A percentile compares a stretch with the other conserved stretches of the same genome.
phyloP scores from a whole-genome alignment of 1,140 invertebrate genomes.

The Notospermus geniculatus region DNA sequence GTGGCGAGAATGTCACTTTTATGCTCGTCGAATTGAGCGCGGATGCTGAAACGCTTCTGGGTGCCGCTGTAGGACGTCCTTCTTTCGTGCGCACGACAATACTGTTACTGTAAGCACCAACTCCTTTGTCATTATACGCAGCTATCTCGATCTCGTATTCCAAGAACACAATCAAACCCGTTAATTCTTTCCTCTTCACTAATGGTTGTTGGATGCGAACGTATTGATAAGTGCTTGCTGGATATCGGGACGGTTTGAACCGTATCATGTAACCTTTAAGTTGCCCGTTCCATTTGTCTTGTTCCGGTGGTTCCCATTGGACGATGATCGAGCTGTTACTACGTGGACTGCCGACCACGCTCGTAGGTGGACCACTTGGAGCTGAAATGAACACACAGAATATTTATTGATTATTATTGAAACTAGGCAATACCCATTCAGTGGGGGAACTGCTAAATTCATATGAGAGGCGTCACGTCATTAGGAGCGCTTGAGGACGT shows the following conservation, averaged over 20 bases:
- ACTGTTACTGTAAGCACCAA: constrained; percentile 83
- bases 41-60: constrained; percentile 74
- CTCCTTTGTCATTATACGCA: constrained; percentile 94
- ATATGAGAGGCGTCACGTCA: too few relatives aligned
- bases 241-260: constrained; percentile 87
- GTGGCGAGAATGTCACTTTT: constrained; percentile 59
- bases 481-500: too few relatives aligned
- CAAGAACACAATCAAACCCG: constrained; percentile 55
- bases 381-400: constrained; percentile 26
- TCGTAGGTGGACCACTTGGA: constrained; percentile 44
- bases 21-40: constrained; percentile 80
- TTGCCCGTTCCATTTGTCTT: constrained; percentile 91
- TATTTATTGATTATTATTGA: too few relatives aligned
- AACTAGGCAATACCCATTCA: too few relatives aligned
- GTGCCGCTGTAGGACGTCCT: constrained; percentile 88
- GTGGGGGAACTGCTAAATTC: too few relatives aligned
- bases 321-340: constrained; percentile 85
- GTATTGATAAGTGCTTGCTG: constrained; percentile 71
- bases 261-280: constrained; percentile 90
- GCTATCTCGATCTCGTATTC: constrained; percentile 97
- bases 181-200: constrained; percentile 25
- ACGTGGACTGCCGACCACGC: constrained; percentile 37
- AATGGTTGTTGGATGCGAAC: constrained; percentile 57
- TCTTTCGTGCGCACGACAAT: constrained; percentile 93
- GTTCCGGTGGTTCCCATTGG: constrained; percentile 92